phyloP scores from a whole-genome alignment of 2,888 invertebrate species.

The Cactoblastis cactorum region DNA sequence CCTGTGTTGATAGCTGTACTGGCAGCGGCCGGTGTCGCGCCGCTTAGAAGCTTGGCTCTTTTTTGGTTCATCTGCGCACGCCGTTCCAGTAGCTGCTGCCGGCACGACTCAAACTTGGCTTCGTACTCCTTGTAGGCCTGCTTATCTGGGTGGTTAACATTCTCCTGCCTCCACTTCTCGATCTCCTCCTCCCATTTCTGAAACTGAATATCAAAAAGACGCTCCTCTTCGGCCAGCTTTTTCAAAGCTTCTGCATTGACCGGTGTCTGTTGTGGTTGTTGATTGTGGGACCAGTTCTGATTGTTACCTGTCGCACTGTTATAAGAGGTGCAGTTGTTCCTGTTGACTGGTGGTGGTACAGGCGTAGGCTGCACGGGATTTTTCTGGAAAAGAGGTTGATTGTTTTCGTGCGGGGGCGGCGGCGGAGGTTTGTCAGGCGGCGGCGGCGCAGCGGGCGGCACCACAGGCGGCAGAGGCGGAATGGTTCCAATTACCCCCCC shows the following conservation, averaged over 20 bases:
- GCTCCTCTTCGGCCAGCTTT: conserved; percentile 83
- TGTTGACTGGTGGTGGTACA: conserved; percentile 34
- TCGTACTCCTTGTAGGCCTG: conserved; percentile 92
- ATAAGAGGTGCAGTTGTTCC: conserved; percentile 28
- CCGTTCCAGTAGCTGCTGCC: conserved; percentile 87
- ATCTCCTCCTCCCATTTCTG: conserved; percentile 95
- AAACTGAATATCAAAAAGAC: conserved; percentile 92
- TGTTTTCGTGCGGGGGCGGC: conserved; percentile 64
- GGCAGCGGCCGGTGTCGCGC: conserved; percentile 26
- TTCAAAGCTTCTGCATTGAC: conserved; percentile 59
- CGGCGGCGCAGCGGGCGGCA: conserved; percentile 41
- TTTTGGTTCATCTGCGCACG: conserved; percentile 90
- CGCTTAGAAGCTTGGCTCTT: conserved; percentile 56
- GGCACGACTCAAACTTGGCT: conserved; percentile 91
- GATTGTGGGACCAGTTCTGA: conserved; percentile 27
- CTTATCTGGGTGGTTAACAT: conserved; percentile 94
- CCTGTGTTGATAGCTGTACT: conserved; percentile 19
- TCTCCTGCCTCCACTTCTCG: conserved; percentile 93
- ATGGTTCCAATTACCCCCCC: conserved; percentile 34
- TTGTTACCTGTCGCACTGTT: conserved; percentile 45
- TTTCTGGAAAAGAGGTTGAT: conserved; percentile 54
- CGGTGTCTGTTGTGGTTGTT: conserved; percentile 22
- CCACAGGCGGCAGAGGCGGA: conserved; percentile 44
- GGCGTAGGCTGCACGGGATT: conserved; percentile 26
- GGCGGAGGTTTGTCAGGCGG: conserved; percentile 49